Percentiles rank a stretch among this genome's conserved stretches.
These are phyloP conservation scores for Thereva nobilitata DNA, from an alignment of 2,888 invertebrate species.

Conservation along the genomic window DNA sequence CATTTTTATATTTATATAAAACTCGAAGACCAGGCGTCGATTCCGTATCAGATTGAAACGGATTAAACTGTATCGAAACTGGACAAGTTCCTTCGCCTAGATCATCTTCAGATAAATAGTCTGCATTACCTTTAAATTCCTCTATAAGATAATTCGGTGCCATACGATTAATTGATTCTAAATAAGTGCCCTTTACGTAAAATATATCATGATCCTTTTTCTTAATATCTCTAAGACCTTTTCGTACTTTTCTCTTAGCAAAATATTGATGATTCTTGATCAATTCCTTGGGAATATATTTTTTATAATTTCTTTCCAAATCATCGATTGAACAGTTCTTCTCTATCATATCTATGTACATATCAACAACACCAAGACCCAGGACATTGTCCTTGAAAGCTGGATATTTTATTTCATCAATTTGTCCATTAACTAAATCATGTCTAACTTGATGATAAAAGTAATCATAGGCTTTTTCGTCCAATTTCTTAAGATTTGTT, in stretches of 20 bases:
- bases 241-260: constrained; percentile 74
- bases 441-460: constrained; percentile 82
- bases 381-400: constrained; percentile 76
- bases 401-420: constrained; percentile 79
- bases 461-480: constrained; percentile 79
- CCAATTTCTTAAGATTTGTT: constrained; percentile 59
- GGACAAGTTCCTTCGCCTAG: constrained; percentile 71
- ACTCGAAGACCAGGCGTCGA: constrained; percentile 71
- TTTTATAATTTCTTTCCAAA: constrained; percentile 78
- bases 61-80: constrained; percentile 67
- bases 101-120: constrained; percentile 62
- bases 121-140: constrained; percentile 64
- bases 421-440: constrained; percentile 79
- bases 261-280: constrained; percentile 75
- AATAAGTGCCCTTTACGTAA: constrained; percentile 76
- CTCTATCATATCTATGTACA: constrained; percentile 83
- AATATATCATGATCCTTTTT: constrained; percentile 63
- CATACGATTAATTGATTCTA: constrained; percentile 77
- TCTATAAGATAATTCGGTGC: constrained; percentile 83
- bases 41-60: constrained; percentile 60
- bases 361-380: constrained; percentile 85
- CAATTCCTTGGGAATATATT: constrained; percentile 80
- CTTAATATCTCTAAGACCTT: constrained; percentile 64
- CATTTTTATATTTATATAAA: constrained; percentile 65
- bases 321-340: constrained; percentile 68